Percentiles rank a stretch among this genome's conserved stretches.
These are phyloP conservation scores for Epinephelus fuscoguttatus DNA, from an alignment of 2,113 vertebrate species.

Conservation along the genomic window DNA sequence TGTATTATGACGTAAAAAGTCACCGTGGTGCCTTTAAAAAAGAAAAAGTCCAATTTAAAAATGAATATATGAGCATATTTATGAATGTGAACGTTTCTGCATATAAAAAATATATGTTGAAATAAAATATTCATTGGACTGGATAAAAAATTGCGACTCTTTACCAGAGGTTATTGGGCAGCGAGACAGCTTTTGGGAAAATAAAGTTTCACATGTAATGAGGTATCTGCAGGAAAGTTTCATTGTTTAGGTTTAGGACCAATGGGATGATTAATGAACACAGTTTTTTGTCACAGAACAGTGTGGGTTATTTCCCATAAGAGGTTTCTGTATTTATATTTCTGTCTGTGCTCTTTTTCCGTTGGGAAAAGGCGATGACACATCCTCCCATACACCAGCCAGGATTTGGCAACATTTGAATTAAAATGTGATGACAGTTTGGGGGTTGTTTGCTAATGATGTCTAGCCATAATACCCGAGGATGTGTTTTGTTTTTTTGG, in stretches of 20 bases:
- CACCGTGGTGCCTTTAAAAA: neutral
- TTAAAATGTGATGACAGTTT: neutral
- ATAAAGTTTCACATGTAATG: neutral
- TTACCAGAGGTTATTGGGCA: neutral
- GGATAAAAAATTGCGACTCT: neutral
- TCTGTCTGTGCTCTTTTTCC: neutral
- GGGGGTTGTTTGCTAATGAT: neutral
- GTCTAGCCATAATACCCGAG: neutral
- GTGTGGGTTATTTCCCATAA: neutral
- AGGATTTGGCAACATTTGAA: neutral
- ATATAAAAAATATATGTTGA: neutral
- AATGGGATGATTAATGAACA: neutral
- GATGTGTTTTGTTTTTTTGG: neutral
- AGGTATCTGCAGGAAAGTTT: neutral
- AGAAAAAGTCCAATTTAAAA: neutral
- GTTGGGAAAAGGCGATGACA: neutral
- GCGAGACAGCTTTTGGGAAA: neutral
- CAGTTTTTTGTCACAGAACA: neutral
- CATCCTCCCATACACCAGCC: neutral
- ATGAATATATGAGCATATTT: neutral
- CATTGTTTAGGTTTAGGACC: neutral
- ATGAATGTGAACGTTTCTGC: neutral
- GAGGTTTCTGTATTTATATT: neutral
- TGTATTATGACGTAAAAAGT: neutral
- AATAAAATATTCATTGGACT: neutral